Evolutionary conservation across 2,797 vertebrate species (phyloP).

Genomic region (Streptopelia turtur): DNA sequence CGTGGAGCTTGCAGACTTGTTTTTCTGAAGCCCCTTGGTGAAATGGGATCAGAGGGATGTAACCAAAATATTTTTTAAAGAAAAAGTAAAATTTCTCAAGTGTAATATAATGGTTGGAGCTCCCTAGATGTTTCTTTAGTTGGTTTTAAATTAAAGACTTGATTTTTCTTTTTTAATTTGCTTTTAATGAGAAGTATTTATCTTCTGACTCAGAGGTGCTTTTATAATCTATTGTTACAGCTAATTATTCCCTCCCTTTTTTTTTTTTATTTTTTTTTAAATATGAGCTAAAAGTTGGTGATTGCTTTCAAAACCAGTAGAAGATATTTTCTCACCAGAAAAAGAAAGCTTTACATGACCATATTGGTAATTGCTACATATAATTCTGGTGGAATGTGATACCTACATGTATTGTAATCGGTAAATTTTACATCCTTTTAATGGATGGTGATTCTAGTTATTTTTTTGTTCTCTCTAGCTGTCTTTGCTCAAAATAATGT

Average conservation of each 20-base stretch:
- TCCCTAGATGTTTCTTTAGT: background rate
- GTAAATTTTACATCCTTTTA: background rate
- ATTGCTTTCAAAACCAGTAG: background rate
- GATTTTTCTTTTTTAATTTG: background rate
- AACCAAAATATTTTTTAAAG: background rate
- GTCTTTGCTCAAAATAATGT: background rate
- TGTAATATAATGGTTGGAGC: background rate
- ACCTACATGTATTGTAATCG: background rate
- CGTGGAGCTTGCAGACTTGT: accelerated
- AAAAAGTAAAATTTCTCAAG: background rate
- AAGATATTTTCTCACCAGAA: background rate
- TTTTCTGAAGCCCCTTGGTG: background rate
- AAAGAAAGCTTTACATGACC: background rate
- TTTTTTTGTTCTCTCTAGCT: background rate
- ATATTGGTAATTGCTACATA: background rate
- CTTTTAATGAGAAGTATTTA: background rate
- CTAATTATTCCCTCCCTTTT: background rate
- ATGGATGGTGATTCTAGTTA: background rate
- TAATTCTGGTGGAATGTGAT: background rate
- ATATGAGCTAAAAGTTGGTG: background rate
- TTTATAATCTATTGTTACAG: background rate
- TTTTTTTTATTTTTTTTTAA: no score
- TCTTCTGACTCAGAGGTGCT: background rate
- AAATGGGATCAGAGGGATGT: background rate
- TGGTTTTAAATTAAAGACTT: background rate